Conservation (phyloP, 2,888 invertebrate genomes). For the Pristionchus entomophagus region DNA sequence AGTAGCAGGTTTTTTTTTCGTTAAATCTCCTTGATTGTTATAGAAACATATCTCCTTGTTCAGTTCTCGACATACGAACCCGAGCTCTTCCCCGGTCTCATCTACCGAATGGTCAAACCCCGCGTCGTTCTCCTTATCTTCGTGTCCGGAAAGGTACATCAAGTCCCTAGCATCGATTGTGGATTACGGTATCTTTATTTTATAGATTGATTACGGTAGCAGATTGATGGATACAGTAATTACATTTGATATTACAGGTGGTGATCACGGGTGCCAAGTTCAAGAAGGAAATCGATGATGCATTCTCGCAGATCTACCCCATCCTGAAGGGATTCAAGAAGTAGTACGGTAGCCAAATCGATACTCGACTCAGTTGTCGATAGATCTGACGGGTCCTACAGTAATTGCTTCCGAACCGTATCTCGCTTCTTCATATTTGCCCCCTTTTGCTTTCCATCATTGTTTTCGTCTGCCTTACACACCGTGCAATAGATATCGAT, state of each 20-base stretch:
- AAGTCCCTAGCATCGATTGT: conserved; percentile 3
- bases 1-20: not conserved
- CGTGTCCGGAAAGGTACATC: conserved; percentile 97
- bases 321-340: conserved; percentile 94
- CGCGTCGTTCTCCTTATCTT: conserved; percentile 95
- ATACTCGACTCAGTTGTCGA: not conserved
- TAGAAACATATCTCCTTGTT: not conserved
- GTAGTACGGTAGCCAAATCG: conserved; percentile 53
- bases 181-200: not conserved
- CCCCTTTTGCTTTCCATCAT: not conserved
- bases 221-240: not conserved
- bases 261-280: conserved; percentile 96
- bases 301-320: conserved; percentile 94
- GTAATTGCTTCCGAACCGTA: not conserved
- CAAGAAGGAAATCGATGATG: conserved; percentile 91
- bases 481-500: conserved; percentile 22
- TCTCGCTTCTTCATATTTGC: not conserved
- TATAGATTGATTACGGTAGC: not conserved
- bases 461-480: not conserved
- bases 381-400: not conserved
- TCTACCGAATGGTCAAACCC: conserved; percentile 92
- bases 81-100: conserved; percentile 97
- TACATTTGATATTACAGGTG: conserved; percentile 61
- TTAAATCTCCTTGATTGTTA: not conserved
- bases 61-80: conserved; percentile 87